phyloP scores from a whole-genome alignment of 2,113 vertebrate genomes.

The Megaleporinus macrocephalus region DNA sequence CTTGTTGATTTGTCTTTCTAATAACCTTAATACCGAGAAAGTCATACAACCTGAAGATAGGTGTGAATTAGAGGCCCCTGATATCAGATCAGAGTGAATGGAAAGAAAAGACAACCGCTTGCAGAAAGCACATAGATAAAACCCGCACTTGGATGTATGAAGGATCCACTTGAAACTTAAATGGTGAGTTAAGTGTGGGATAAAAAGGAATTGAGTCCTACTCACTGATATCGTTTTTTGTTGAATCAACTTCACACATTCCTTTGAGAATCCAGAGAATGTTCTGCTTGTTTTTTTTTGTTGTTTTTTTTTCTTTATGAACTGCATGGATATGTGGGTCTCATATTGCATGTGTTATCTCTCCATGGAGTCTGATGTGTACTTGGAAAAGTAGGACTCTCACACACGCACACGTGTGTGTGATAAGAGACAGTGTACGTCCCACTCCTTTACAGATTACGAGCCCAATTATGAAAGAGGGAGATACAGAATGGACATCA shows the following conservation, averaged over 20 bases:
- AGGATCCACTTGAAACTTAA: slow-evolving; percentile 50
- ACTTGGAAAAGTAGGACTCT: slow-evolving; percentile 26
- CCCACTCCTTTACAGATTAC: slow-evolving; percentile 74
- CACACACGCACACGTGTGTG: slow-evolving; percentile 25
- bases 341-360: slow-evolving; percentile 43
- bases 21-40: slow-evolving; percentile 60
- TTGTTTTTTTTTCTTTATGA: background rate
- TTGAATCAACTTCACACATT: slow-evolving; percentile 60
- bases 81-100: slow-evolving; percentile 57
- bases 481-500: slow-evolving; percentile 77
- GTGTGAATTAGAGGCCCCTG: slow-evolving; percentile 57
- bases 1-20: slow-evolving; percentile 24
- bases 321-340: slow-evolving; percentile 42
- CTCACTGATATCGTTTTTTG: slow-evolving; percentile 59
- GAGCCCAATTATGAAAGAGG: slow-evolving; percentile 76
- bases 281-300: too few species aligned
- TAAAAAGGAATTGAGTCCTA: slow-evolving; percentile 21
- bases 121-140: slow-evolving; percentile 49
- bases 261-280: slow-evolving; percentile 45
- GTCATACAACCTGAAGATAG: slow-evolving; percentile 51
- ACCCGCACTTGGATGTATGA: slow-evolving; percentile 33
- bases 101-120: slow-evolving; percentile 39
- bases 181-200: slow-evolving; percentile 22
- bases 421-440: slow-evolving; percentile 65
- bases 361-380: slow-evolving; percentile 21